Base-by-base conservation (phyloP, 2,888 invertebrate species). In the Agriopis leucophaearia region DNA sequence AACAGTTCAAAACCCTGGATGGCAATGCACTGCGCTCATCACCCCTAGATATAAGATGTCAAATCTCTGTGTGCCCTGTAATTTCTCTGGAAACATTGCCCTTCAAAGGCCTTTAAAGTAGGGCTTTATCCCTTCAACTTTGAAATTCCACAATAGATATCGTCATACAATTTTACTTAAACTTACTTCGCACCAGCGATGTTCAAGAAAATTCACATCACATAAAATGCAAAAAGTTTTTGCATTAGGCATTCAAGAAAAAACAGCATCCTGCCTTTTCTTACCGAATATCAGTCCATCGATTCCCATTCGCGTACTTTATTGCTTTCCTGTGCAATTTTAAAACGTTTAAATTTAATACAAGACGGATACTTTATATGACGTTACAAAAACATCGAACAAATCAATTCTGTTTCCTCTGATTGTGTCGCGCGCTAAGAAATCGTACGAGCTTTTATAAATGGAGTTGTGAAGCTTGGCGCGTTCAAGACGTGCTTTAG, bases 331-430 rank as follows among this genome's bases (percentile, higher is more conserved):
- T 44, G 48, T 68, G 68, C 54, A 68, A 70, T 72, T 66, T 70
- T 66, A 67, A 70, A 71, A 69, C 69, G 61, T 64, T 69, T 65
- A 74, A 71, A 73, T 74, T 70, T 69, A 70, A 52, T 54, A 59
- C 63, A 58, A 52, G 54, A 64, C 48, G 16, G 55, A 66, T 52
- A 58, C 66, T 71, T 72, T 70, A 62, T 67, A 61, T 16, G 63
- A 63, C 36, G 54, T 47, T 52, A 63, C 64, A 72, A 74, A 69
- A 72, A 74, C 67, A 58, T 69, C 67, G 73, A 73, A 78, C 77
- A 80, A 66, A 79, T 79, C 71, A 79, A 76, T 75, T 58, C 57
- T 35, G 66, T 71, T 72, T 63, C 68, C 63, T 45, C 44, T 62
- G 62, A 63, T 70, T 63, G 62, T 70, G 63, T 69, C 64, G 52